A percentile compares a stretch with the other conserved stretches of the same genome.
Conservation (phyloP, 2,113 vertebrate genomes). For the Chaetura pelagica region DNA sequence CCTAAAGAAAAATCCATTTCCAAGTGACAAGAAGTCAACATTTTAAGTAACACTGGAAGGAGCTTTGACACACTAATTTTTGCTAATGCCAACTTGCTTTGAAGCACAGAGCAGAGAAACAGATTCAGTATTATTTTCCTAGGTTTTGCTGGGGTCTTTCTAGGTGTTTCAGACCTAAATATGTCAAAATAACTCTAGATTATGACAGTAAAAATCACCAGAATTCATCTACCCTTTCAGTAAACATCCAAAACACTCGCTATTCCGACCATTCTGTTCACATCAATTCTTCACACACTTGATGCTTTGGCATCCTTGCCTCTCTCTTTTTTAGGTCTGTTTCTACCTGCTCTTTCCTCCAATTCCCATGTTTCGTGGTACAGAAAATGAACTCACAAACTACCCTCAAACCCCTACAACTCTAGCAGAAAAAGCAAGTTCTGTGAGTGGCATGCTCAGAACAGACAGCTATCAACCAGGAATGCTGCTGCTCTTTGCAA, state of each 20-base stretch:
- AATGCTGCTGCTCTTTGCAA: not conserved
- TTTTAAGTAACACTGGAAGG: not conserved
- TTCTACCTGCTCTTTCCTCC: not conserved
- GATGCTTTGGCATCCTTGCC: not conserved
- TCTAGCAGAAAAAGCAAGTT: not conserved
- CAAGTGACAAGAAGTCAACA: not conserved
- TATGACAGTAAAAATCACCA: not conserved
- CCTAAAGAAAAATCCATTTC: not conserved
- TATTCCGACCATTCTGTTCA: not conserved
- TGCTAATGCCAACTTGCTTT: not conserved
- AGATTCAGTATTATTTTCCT: not conserved
- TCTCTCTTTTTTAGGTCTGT: not conserved
- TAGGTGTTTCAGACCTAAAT: not conserved
- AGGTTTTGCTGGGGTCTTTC: not conserved
- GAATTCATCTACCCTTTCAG: not conserved
- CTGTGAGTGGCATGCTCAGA: not conserved
- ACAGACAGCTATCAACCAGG: not conserved
- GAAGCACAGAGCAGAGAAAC: not conserved
- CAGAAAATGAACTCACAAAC: not conserved
- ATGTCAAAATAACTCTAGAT: not conserved
- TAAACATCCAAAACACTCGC: not conserved
- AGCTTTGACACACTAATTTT: not conserved
- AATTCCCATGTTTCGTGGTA: fast-evolving
- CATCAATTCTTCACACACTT: not conserved
- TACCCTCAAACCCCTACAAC: not conserved